Conservation (phyloP, 2,113 vertebrate species). For the Urocynchramus pylzowi region DNA sequence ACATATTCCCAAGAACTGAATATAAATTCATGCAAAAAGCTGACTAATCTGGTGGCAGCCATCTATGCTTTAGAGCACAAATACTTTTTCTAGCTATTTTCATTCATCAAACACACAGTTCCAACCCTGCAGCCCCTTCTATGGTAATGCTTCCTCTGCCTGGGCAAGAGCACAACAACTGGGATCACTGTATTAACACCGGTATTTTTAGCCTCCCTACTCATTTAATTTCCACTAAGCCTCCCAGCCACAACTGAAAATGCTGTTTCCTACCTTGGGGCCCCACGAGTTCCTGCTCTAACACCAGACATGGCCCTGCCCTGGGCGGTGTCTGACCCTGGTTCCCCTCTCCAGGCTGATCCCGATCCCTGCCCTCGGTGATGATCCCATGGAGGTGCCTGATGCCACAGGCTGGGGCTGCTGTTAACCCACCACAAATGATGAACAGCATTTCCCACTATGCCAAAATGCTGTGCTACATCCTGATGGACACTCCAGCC, state of each 20-base stretch:
- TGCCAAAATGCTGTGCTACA: not conserved
- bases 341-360: not conserved
- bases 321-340: not conserved
- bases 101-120: not conserved
- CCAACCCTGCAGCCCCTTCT: not conserved
- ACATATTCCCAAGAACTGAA: not conserved
- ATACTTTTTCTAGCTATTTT: not conserved
- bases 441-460: not conserved
- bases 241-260: not conserved
- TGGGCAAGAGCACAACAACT: not conserved
- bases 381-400: not conserved
- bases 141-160: not conserved
- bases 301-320: not conserved
- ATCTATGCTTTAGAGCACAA: not conserved
- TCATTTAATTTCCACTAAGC: not conserved
- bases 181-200: not conserved
- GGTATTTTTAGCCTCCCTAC: not conserved
- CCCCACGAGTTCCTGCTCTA: not conserved
- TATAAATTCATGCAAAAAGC: not conserved
- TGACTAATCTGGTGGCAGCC: not conserved
- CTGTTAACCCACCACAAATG: not conserved
- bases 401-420: not conserved
- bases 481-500: not conserved
- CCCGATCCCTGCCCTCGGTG: accelerated
- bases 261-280: not conserved